Percentiles rank a stretch among this genome's conserved stretches.
Conservation (phyloP, 2,888 invertebrate genomes). For the Peribatodes rhomboidaria region DNA sequence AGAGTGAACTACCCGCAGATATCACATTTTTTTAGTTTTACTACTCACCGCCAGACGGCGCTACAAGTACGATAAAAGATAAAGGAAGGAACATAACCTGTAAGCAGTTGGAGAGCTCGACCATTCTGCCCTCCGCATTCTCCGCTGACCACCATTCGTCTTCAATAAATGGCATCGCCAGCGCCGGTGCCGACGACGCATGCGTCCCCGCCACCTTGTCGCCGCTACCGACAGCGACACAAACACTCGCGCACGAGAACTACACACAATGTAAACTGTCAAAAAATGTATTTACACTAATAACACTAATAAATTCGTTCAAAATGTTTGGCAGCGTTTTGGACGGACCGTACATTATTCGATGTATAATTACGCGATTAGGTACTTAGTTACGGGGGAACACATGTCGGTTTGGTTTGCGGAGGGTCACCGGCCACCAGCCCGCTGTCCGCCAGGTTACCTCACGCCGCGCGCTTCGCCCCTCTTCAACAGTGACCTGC, state of each 20-base stretch:
- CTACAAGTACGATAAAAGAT: conserved; percentile 19
- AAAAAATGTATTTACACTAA: conserved; percentile 71
- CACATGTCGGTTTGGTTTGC: conserved; percentile 70
- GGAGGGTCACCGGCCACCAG: conserved; percentile 41
- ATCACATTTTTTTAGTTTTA: background rate
- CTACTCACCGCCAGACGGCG: conserved; percentile 26
- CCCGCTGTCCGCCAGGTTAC: conserved; percentile 72
- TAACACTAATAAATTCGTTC: conserved; percentile 84
- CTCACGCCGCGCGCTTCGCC: conserved; percentile 78
- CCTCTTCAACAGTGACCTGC: conserved; percentile 84
- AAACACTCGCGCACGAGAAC: conserved; percentile 69
- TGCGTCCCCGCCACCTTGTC: conserved; percentile 88
- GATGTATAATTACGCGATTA: conserved; percentile 71
- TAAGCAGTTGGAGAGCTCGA: conserved; percentile 95
- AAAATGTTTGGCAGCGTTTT: conserved; percentile 81
- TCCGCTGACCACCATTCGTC: conserved; percentile 98
- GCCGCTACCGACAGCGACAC: conserved; percentile 74
- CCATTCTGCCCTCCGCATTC: conserved; percentile 96
- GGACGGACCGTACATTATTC: conserved; percentile 85
- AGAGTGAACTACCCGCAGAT: conserved; percentile 1
- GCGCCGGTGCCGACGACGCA: conserved; percentile 88
- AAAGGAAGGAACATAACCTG: conserved; percentile 85
- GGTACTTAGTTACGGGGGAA: conserved; percentile 74
- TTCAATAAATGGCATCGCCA: conserved; percentile 98
- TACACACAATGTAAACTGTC: conserved; percentile 66